A percentile compares a stretch with the other conserved stretches of the same genome.
These are phyloP conservation scores for Holothuria scabra DNA, from an alignment of 53 echinoderm and acorn worm genomes.

Conservation along the genomic window DNA sequence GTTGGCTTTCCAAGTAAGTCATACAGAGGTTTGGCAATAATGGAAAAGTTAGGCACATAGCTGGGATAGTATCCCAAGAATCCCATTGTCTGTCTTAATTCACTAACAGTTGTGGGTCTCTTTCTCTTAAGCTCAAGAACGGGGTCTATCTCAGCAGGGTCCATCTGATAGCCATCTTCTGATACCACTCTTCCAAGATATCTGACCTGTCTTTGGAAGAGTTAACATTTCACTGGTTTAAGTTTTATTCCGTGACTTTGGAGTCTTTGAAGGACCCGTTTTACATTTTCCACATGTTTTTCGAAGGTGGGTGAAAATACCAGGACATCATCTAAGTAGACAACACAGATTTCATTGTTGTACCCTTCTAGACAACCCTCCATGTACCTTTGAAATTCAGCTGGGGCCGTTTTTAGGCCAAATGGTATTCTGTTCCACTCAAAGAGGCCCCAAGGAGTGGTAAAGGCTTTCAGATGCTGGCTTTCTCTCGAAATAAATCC, in stretches of 20 bases:
- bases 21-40: slow-evolving; percentile 53
- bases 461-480: slow-evolving; percentile 40
- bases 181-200: slow-evolving; percentile 60
- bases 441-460: slow-evolving; percentile 40
- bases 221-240: slow-evolving; percentile 53
- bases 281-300: slow-evolving; percentile 56
- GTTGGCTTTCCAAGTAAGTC: slow-evolving; percentile 31
- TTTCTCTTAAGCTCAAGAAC: slow-evolving; percentile 37
- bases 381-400: slow-evolving; percentile 63
- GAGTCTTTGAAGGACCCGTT: slow-evolving; percentile 49
- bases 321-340: slow-evolving; percentile 66
- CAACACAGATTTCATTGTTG: slow-evolving; percentile 48
- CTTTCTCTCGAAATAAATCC: slow-evolving; percentile 42
- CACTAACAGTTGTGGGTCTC: slow-evolving; percentile 56
- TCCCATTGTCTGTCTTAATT: slow-evolving; percentile 57
- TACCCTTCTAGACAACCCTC: slow-evolving; percentile 50
- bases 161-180: no score
- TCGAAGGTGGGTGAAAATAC: slow-evolving; percentile 58
- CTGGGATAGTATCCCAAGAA: slow-evolving; percentile 49
- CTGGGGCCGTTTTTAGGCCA: slow-evolving; percentile 69
- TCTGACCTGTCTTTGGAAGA: slow-evolving; percentile 50
- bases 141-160: slow-evolving; percentile 52
- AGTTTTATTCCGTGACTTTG: slow-evolving; percentile 65
- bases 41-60: slow-evolving; percentile 46
- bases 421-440: slow-evolving; percentile 56